Conservation (phyloP, 2,113 vertebrate genomes). For the Atrichornis clamosus region DNA sequence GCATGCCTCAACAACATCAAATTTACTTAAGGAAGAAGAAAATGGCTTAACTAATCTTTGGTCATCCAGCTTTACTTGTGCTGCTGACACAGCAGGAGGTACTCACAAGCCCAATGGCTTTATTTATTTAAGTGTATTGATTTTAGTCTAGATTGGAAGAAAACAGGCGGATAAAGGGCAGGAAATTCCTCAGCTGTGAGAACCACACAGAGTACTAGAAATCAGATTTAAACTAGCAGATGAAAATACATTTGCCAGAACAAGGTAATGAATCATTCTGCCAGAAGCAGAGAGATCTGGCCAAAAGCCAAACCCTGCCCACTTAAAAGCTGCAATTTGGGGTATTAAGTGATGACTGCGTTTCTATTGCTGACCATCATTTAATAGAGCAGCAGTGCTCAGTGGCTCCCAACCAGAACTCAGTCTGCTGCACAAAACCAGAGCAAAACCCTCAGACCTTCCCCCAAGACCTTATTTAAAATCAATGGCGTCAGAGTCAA, state of each 20-base stretch:
- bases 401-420: neutral
- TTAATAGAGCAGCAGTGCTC: neutral
- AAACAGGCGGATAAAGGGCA: constrained; percentile 50
- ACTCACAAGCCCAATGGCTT: constrained; percentile 2
- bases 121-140: constrained; percentile 68
- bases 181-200: constrained; percentile 62
- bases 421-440: neutral
- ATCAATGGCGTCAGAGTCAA: constrained; percentile 36
- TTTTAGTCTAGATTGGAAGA: constrained; percentile 54
- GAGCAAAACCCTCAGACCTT: constrained; percentile 19
- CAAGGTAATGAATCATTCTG: constrained; percentile 53
- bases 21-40: constrained; percentile 37
- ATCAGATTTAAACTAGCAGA: constrained; percentile 63
- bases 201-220: constrained; percentile 29
- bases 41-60: constrained; percentile 56
- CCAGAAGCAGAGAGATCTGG: constrained; percentile 30
- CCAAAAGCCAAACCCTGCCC: constrained; percentile 30
- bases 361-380: constrained; percentile 28
- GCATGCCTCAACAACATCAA: neutral
- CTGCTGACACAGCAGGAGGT: constrained; percentile 37
- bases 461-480: constrained; percentile 22
- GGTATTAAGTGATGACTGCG: neutral
- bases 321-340: constrained; percentile 32
- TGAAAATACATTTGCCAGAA: constrained; percentile 60
- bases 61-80: constrained; percentile 34